Conservation (phyloP, 2,797 vertebrate species). For the Sylvilagus floridanus region DNA sequence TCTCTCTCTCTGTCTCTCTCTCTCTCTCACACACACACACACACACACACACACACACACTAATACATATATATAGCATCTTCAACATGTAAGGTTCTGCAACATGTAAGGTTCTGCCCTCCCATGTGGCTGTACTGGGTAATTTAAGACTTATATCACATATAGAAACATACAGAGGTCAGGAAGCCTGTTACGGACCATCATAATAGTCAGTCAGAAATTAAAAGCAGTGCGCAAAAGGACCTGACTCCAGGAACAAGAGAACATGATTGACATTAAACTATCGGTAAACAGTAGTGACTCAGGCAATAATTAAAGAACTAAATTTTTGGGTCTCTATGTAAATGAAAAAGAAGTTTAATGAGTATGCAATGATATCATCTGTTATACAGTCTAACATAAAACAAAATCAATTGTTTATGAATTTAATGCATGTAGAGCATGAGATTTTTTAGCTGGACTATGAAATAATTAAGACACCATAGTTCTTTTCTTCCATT, state of each 20-base stretch:
- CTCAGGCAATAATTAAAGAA: constrained; percentile 71
- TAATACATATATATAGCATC: neutral
- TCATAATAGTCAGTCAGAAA: neutral
- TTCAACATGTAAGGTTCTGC: rapidly evolving
- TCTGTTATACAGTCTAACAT: constrained; percentile 76
- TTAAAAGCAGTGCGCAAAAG: neutral
- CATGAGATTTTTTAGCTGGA: constrained; percentile 58
- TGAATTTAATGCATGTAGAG: constrained; percentile 70
- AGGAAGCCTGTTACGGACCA: neutral
- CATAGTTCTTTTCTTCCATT: constrained; percentile 17
- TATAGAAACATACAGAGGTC: neutral
- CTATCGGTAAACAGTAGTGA: constrained; percentile 8
- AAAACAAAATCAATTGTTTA: constrained; percentile 71
- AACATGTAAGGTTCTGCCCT: rapidly evolving
- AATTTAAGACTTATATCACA: neutral
- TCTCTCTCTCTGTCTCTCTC: neutral
- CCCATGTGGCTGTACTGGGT: neutral
- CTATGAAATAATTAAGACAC: constrained; percentile 58
- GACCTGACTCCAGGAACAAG: neutral
- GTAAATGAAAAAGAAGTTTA: constrained; percentile 72
- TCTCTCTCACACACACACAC: neutral
- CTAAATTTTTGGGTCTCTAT: constrained; percentile 77
- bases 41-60: neutral
- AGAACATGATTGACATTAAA: constrained; percentile 82
- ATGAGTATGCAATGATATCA: constrained; percentile 77